Percentiles rank a stretch among this genome's conserved stretches.
Evolutionary conservation across 2,113 vertebrate species (phyloP).

Genomic region (Ochotona curzoniae): DNA sequence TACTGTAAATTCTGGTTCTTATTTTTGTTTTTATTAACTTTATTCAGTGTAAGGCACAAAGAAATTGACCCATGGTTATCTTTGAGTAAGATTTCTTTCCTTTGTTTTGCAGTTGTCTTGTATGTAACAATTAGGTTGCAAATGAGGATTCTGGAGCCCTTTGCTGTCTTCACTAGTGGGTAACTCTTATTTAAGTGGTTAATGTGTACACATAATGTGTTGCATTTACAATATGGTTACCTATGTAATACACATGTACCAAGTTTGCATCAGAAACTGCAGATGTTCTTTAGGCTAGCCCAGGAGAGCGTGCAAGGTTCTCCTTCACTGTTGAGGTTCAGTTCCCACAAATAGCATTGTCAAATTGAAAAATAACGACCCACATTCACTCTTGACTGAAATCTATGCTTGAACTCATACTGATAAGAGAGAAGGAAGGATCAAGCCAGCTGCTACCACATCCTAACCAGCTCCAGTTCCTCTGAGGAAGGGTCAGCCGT

Average conservation of each 20-base stretch:
- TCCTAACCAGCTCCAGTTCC: not conserved
- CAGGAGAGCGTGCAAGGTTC: not conserved
- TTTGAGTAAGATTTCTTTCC: not conserved
- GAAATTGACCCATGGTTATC: not conserved
- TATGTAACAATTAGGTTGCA: not conserved
- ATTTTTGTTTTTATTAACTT: not conserved
- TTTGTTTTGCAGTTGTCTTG: not conserved
- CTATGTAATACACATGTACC: not conserved
- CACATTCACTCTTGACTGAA: slow-evolving; percentile 45
- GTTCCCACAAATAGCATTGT: slow-evolving; percentile 65
- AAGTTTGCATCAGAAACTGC: not conserved
- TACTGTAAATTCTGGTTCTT: not conserved
- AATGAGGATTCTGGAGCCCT: not conserved
- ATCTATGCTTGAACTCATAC: not conserved
- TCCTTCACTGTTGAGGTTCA: slow-evolving; percentile 57
- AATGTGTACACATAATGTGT: not conserved
- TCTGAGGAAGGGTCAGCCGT: not conserved
- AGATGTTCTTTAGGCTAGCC: not conserved
- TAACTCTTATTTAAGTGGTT: not conserved
- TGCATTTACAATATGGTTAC: not conserved
- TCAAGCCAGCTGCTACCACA: accelerated
- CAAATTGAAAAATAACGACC: slow-evolving; percentile 74
- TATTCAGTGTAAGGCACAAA: not conserved
- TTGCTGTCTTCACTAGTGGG: not conserved
- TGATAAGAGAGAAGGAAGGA: not conserved